phyloP scores from a whole-genome alignment of 2,113 vertebrate species.

The Sprattus sprattus region DNA sequence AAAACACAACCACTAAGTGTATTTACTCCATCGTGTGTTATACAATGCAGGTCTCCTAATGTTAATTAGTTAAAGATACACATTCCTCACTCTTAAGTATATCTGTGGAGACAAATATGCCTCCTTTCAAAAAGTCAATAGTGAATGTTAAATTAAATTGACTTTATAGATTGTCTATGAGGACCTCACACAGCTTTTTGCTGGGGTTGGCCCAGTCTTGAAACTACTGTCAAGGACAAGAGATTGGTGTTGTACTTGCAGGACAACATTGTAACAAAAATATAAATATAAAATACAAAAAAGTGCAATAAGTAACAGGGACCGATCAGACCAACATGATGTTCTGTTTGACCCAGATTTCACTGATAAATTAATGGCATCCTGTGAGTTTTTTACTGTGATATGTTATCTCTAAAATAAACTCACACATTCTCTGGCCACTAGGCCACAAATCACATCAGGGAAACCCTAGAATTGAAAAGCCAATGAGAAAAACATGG shows the following conservation, averaged over 20 bases:
- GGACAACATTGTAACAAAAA: neutral
- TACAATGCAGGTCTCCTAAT: neutral
- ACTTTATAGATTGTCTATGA: conserved; percentile 19
- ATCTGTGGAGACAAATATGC: conserved; percentile 44
- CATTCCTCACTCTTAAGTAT: conserved; percentile 27
- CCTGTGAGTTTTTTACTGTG: no score
- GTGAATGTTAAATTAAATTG: conserved; percentile 35
- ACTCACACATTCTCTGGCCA: neutral
- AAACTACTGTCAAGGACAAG: neutral
- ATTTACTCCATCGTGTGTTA: neutral
- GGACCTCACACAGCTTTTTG: neutral
- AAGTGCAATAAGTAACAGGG: neutral
- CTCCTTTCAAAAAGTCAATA: conserved; percentile 28
- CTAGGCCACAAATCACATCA: neutral
- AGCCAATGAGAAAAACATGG: neutral
- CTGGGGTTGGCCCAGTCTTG: neutral
- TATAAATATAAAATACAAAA: neutral
- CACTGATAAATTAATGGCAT: neutral
- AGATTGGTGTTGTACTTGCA: neutral
- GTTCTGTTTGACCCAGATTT: neutral
- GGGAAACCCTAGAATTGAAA: neutral
- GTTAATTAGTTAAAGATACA: neutral
- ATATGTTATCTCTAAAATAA: neutral
- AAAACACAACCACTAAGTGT: neutral
- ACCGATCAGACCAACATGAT: neutral